Evolutionary conservation across 2,888 invertebrate genomes (phyloP), one percentile per base, ranked within the genome.

Genomic region (Priocnemis perturbator): DNA sequence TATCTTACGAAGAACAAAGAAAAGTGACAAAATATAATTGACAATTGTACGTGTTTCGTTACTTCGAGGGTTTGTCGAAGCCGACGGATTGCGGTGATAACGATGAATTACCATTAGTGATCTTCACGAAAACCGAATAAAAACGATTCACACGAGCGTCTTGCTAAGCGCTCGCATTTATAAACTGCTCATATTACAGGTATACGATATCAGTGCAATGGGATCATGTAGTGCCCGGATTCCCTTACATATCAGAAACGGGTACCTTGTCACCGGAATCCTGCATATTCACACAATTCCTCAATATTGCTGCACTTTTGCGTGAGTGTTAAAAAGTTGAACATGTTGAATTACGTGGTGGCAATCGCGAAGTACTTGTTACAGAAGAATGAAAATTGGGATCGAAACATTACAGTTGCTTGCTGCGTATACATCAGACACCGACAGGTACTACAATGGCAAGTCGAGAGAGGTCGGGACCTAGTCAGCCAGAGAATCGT

Each of bases 261-360:
- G 93, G 93, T 15, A 90, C 93, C 0, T 84, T 90, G 64, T 89
- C 91, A 5, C 93, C 93, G 11, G 93, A 93, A 84, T 92, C 92
- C 76, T 93, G 93, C 83, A 90, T 92, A 73, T 93, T 93, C 86
- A 91, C 91, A 11, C 91, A 92, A 82, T 88, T 91, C 57, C 85
- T 93, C 14, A 93, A 93, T 83, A 86, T 93, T 23, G 89, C 90
- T 15, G 91, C 92, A 23, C 85, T 91, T 57, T 80, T 91, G 45
- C 83, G 91, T 91, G 88, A 89, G 90, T 87, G 37, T 61, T 2
- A 15, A 47, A 50, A 26, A 5, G n/a, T n/a, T n/a, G n/a, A n/a
- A n/a, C 37, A 11, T 11, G 37, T 37, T 11, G 37, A 11, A 37
- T 5, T 37, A 7, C 4, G 7, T 9, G 37, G 11, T 37, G 37